Evolutionary conservation across 2,113 vertebrate species (phyloP).

Genomic region (Paracanthobrama guichenoti): DNA sequence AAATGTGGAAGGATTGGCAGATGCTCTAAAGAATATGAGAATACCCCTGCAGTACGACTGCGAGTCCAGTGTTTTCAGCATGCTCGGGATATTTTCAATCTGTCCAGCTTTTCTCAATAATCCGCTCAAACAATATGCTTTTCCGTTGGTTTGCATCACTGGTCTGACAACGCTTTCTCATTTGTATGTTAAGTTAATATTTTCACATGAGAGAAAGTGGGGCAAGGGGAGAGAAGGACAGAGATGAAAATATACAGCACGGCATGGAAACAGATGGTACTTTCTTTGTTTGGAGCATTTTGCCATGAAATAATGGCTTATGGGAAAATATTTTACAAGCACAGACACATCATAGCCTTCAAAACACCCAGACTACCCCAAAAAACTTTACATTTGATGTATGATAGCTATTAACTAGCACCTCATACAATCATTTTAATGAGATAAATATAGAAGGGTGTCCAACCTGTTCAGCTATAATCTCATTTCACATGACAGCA

Average conservation of each 20-base stretch:
- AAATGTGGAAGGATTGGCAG: not conserved
- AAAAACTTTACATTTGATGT: slow-evolving; percentile 42
- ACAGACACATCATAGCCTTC: slow-evolving; percentile 17
- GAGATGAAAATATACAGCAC: slow-evolving; percentile 10
- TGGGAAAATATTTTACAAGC: not conserved
- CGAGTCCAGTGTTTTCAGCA: not conserved
- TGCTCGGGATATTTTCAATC: slow-evolving; percentile 1
- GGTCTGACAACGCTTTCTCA: slow-evolving; percentile 7
- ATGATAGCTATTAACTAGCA: slow-evolving; percentile 46
- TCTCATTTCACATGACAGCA: slow-evolving; percentile 44
- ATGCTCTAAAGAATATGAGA: not conserved
- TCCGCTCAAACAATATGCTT: slow-evolving; percentile 21
- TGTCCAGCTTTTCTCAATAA: slow-evolving; percentile 15
- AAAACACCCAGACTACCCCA: not conserved
- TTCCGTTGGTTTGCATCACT: slow-evolving; percentile 27
- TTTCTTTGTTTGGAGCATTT: slow-evolving; percentile 5
- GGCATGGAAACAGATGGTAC: slow-evolving; percentile 9
- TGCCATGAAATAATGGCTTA: not conserved
- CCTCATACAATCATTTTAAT: slow-evolving; percentile 36
- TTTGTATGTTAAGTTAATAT: slow-evolving; percentile 43
- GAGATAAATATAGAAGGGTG: slow-evolving; percentile 47
- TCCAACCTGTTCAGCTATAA: slow-evolving; percentile 46
- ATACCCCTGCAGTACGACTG: not conserved
- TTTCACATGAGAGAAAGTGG: slow-evolving; percentile 29
- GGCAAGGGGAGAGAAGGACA: slow-evolving; percentile 12